Evolutionary conservation across 1,140 invertebrate genomes (phyloP), one percentile per base, ranked within the genome.

Genomic region (Archivesica marissinica): DNA sequence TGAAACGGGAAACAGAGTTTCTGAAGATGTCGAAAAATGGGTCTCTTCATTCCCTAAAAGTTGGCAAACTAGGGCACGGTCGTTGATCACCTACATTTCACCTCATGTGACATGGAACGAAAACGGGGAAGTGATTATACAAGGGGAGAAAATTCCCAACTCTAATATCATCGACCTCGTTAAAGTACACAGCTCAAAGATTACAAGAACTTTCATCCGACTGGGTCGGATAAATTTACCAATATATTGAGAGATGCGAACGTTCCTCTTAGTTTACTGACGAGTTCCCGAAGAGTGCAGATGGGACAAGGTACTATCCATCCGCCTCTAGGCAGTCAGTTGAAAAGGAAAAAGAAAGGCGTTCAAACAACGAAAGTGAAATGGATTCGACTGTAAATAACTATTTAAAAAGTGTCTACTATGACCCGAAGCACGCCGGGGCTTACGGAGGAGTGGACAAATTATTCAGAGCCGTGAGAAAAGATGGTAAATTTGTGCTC

Each of bases 401-500:
- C 41, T 82, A 76, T 59, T 78, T 72, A 56, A 39, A 59, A 17
- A 66, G 52, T 17, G 70, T 81, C 9, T 86, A 86, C 41, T 86
- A 81, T 72, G 77, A 86, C 38, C 70, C 85, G 23, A 66, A 76
- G 15, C 85, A 86, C 28, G 35, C 85, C 0, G 77, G 68, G 23
- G 72, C 85, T 1, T 81, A 30, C 50, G 68, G 52, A 11, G 77
- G 85, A 28, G 68, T 86, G 44, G 85, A 76, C n/a, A 86, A 86
- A 41, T 56, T 86, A 44, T 81, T 61, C 56, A 41, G 70, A 23
- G 54, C 70, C 15, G 85, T 81, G 13, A 17, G 68, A 4, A 79
- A 56, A 64, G 85, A 86, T 39, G 85, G 77, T 39, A 86, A 81
- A 81, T 86, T 72, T 38, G 77, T 86, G 39, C n/a, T 81, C 47